Percentiles rank a stretch among this genome's conserved stretches.
Evolutionary conservation across 2,888 invertebrate genomes (phyloP).

Genomic region (Neoaliturus tenellus): DNA sequence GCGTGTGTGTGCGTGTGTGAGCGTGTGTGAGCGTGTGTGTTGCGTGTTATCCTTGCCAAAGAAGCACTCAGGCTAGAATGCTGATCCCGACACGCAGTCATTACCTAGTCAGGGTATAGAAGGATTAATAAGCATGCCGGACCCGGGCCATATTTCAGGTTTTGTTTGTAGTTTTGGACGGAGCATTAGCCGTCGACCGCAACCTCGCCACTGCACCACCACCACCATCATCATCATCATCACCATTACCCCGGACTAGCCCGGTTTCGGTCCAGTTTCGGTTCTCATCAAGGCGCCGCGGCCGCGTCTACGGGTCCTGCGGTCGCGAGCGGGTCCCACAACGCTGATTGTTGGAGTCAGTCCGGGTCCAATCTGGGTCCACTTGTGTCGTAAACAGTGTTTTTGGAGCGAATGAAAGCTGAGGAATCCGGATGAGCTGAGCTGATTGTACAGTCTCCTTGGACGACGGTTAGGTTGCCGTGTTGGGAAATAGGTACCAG

Average conservation of each 20-base stretch:
- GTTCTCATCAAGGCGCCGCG: background rate
- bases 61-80: constrained; percentile 3
- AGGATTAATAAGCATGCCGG: constrained; percentile 44
- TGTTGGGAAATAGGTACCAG: too few relatives aligned
- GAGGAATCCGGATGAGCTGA: background rate
- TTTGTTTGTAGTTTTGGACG: constrained; percentile 37
- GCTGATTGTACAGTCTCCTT: background rate
- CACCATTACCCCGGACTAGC: background rate
- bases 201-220: constrained; percentile 2
- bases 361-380: background rate
- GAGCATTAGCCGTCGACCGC: background rate
- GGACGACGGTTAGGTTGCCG: too few relatives aligned
- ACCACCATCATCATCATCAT: too few relatives aligned
- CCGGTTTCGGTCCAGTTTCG: constrained; percentile 9
- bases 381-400: background rate
- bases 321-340: background rate
- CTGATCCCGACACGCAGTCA: constrained; percentile 24
- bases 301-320: too few relatives aligned
- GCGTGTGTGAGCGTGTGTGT: background rate
- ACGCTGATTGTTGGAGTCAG: background rate
- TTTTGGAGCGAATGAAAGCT: background rate
- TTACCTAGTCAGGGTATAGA: constrained; percentile 39
- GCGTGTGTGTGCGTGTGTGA: background rate
- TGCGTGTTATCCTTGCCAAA: constrained; percentile 42
- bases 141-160: constrained; percentile 33